phyloP scores from a whole-genome alignment of 2,888 invertebrate genomes.

The Digitonthophagus gazella region DNA sequence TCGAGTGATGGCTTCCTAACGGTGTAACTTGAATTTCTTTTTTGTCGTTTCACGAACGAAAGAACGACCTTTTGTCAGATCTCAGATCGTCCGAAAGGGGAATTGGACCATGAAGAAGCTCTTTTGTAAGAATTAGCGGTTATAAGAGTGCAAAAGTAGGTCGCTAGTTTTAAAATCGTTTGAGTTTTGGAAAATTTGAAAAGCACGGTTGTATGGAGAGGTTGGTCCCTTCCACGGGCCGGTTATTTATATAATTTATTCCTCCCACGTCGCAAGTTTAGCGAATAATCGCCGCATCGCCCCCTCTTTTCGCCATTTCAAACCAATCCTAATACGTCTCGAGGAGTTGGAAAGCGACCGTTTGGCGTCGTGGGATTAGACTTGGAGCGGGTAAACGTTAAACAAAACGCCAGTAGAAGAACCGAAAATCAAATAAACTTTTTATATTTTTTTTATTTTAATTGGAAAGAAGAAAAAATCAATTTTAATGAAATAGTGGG shows the following conservation, averaged over 20 bases:
- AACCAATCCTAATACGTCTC: slow-evolving; percentile 30
- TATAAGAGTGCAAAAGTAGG: too few relatives aligned
- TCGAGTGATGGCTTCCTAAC: neutral
- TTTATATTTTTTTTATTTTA: too few relatives aligned
- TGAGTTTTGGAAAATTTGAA: neutral
- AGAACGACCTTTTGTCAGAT: too few relatives aligned
- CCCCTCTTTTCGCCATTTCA: slow-evolving; percentile 31
- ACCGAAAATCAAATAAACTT: neutral
- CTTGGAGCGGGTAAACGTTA: neutral
- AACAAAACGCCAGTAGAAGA: neutral
- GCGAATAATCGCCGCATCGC: slow-evolving; percentile 33
- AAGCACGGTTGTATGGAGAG: neutral
- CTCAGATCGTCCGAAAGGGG: neutral
- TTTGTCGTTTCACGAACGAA: neutral
- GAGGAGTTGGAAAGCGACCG: neutral
- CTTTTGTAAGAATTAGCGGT: too few relatives aligned
- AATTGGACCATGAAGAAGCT: neutral
- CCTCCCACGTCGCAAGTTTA: slow-evolving; percentile 38
- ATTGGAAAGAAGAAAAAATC: too few relatives aligned
- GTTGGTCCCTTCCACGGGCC: neutral
- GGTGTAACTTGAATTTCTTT: neutral
- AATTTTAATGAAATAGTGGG: too few relatives aligned
- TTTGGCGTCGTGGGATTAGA: neutral
- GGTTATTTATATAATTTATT: slow-evolving; percentile 36
- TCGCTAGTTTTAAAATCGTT: neutral